Conservation (phyloP, 2,888 invertebrate genomes). For the Xestobium rufovillosum region DNA sequence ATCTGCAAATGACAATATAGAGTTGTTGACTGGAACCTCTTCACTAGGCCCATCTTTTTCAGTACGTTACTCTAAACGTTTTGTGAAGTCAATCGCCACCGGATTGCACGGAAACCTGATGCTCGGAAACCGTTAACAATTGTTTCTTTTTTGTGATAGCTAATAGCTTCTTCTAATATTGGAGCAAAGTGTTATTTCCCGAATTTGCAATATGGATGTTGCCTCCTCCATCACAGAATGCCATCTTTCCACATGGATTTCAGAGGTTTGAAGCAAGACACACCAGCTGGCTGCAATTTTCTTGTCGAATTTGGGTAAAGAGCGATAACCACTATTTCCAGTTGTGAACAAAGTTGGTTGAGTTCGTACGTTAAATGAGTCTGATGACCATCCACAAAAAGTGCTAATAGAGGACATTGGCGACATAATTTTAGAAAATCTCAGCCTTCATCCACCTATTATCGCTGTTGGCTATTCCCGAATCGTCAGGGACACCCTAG, state of each 20-base stretch:
- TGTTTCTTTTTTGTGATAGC: too few species aligned
- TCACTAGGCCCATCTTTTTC: too few species aligned
- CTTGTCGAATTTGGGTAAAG: neutral
- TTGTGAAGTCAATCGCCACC: neutral
- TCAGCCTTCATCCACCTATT: constrained; percentile 2
- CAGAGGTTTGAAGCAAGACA: too few species aligned
- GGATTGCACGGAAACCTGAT: constrained; percentile 1
- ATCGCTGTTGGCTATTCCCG: neutral
- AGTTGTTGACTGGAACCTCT: too few species aligned
- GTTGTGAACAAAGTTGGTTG: too few species aligned
- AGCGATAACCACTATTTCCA: neutral
- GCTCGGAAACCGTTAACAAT: neutral
- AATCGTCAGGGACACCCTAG: neutral
- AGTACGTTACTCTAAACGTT: constrained; percentile 1
- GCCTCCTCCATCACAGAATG: neutral
- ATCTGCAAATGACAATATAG: too few species aligned
- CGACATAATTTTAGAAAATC: too few species aligned
- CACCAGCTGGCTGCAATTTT: neutral
- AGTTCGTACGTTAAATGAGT: too few species aligned
- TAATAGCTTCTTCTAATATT: too few species aligned
- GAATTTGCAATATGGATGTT: too few species aligned
- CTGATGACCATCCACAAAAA: too few species aligned
- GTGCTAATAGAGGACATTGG: too few species aligned
- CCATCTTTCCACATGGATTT: neutral
- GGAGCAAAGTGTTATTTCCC: neutral